Percentiles rank a stretch among this genome's conserved stretches.
Evolutionary conservation across 2,113 vertebrate species (phyloP).

Genomic region (Erinaceus europaeus): DNA sequence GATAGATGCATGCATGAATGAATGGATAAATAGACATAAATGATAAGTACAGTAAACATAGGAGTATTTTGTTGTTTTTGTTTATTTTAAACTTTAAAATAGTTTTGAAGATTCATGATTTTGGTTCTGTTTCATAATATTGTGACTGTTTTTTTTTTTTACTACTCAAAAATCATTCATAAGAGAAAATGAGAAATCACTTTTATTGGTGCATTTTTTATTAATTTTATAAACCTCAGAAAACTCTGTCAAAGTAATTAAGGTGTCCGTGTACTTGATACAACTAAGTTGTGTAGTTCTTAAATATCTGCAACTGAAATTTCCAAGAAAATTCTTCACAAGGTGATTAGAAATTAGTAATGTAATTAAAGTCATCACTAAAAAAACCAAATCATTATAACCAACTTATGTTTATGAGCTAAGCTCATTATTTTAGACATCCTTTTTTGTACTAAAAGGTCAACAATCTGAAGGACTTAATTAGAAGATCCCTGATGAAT

Average conservation of each 20-base stretch:
- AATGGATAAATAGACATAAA: not conserved
- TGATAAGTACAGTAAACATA: not conserved
- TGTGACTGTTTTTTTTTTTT: not conserved
- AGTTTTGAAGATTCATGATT: slow-evolving; percentile 7
- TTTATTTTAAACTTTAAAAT: slow-evolving; percentile 7
- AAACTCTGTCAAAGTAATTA: not conserved
- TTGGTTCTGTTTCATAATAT: slow-evolving; percentile 29
- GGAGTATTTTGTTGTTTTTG: not conserved
- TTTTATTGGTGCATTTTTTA: not conserved
- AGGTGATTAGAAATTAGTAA: slow-evolving; percentile 19
- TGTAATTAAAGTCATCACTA: not conserved
- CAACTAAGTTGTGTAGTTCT: not conserved
- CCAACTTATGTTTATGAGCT: not conserved
- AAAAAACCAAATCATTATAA: slow-evolving; percentile 14
- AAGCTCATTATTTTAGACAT: slow-evolving; percentile 1
- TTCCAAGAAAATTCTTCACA: slow-evolving; percentile 24
- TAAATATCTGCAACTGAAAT: slow-evolving; percentile 23
- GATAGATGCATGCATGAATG: not conserved
- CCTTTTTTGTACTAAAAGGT: not conserved
- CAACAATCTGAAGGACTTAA: not conserved
- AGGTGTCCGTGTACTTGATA: not conserved
- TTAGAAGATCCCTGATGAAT: not conserved
- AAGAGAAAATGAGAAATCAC: not conserved
- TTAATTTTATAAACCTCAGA: not conserved
- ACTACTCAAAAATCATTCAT: not conserved